Evolutionary conservation across 2,888 invertebrate species (phyloP).

Genomic region (Dusona sp.): DNA sequence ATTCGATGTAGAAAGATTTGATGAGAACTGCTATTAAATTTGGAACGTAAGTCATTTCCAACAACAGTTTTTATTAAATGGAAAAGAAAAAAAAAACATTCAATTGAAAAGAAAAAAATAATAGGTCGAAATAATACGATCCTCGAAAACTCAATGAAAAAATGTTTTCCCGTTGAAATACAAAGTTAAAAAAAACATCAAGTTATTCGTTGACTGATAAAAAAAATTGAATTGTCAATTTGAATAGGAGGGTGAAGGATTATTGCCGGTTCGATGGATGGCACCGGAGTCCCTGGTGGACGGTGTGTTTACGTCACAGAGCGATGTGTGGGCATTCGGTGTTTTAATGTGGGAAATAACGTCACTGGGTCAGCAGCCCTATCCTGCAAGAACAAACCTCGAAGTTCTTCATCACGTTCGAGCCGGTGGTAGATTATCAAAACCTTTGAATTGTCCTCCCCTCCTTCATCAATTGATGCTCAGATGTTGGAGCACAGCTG

Average conservation of each 20-base stretch:
- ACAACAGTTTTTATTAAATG: no score
- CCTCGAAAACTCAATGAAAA: not conserved
- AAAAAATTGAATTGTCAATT: not conserved
- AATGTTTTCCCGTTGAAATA: not conserved
- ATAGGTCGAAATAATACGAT: not conserved
- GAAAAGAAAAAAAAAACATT: no score
- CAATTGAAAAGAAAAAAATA: no score
- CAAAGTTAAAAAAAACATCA: not conserved
- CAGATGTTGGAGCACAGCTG: conserved; percentile 94
- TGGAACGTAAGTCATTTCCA: no score
- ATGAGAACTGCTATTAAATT: no score
- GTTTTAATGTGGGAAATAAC: conserved; percentile 99
- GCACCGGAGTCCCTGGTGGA: conserved; percentile 98
- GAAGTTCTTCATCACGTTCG: conserved; percentile 96
- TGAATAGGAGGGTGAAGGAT: conserved; percentile 86
- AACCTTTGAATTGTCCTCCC: conserved; percentile 94
- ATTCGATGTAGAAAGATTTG: no score
- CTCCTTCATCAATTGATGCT: conserved; percentile 93
- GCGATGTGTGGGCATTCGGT: conserved; percentile 98
- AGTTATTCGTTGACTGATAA: not conserved
- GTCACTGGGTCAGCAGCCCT: conserved; percentile 98
- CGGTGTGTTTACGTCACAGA: conserved; percentile 98
- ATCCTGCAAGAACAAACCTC: conserved; percentile 96
- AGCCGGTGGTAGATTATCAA: conserved; percentile 93
- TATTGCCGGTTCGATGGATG: conserved; percentile 99